These are phyloP conservation scores for Amphilophus citrinellus DNA, from an alignment of 2,113 vertebrate genomes.

Conservation along the genomic window DNA sequence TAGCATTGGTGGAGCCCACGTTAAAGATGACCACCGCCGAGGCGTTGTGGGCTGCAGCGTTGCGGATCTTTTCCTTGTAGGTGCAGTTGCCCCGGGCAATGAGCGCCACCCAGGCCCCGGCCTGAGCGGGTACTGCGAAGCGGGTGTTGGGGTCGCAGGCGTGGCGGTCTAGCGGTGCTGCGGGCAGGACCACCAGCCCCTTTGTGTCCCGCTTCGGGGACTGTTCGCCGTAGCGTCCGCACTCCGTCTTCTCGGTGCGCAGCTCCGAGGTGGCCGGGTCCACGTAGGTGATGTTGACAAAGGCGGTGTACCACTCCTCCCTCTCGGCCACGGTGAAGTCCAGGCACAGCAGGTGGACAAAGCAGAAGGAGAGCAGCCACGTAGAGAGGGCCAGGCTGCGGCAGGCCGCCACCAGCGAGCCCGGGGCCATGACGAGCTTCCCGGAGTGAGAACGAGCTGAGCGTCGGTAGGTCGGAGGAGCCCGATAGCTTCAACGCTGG, in stretches of 20 bases:
- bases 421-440: conserved; percentile 84
- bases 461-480: conserved; percentile 3
- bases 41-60: conserved; percentile 91
- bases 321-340: conserved; percentile 98
- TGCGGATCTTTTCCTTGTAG: conserved; percentile 92
- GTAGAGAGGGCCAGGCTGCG: conserved; percentile 97
- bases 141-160: conserved; percentile 90
- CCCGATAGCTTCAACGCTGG: neutral
- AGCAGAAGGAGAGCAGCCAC: conserved; percentile 98
- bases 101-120: conserved; percentile 91
- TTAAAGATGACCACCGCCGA: conserved; percentile 97
- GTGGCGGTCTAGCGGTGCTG: conserved; percentile 82
- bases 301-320: conserved; percentile 99
- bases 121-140: conserved; percentile 82
- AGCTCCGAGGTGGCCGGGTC: conserved; percentile 87
- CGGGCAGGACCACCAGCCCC: conserved; percentile 88
- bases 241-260: conserved; percentile 92
- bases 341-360: conserved; percentile 95
- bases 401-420: conserved; percentile 91
- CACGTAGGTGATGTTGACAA: conserved; percentile 96
- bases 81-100: conserved; percentile 94
- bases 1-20: conserved; percentile 86
- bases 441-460: neutral
- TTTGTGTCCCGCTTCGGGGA: conserved; percentile 93
- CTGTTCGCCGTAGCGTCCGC: conserved; percentile 96